Evolutionary conservation across 2,797 vertebrate genomes (phyloP).

Genomic region (Aeoliscus strigatus): DNA sequence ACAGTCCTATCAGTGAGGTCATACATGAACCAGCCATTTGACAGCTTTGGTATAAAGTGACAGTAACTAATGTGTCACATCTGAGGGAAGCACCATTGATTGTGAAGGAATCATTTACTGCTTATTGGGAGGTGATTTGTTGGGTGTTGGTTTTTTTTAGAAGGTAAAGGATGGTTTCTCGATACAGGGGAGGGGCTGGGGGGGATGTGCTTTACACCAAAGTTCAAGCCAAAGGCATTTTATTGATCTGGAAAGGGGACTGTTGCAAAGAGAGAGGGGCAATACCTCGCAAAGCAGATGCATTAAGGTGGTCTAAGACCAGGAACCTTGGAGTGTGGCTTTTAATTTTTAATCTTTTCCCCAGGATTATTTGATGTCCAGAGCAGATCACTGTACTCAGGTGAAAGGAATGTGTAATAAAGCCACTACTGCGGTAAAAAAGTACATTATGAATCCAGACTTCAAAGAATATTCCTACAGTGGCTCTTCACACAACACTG

Average conservation of each 20-base stretch:
- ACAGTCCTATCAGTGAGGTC: conserved; percentile 21
- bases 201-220: conserved; percentile 25
- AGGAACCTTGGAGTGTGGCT: too few relatives aligned
- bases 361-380: conserved; percentile 33
- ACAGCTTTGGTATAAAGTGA: conserved; percentile 43
- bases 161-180: conserved; percentile 51
- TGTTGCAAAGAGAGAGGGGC: conserved; percentile 36
- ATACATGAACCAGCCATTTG: conserved; percentile 34
- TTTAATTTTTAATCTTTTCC: conserved; percentile 38
- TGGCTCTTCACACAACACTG: too few relatives aligned
- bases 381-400: too few relatives aligned
- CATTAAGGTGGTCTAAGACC: too few relatives aligned
- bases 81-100: conserved; percentile 59
- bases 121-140: conserved; percentile 59
- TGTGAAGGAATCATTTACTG: conserved; percentile 55
- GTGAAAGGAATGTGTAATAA: too few relatives aligned
- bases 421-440: too few relatives aligned
- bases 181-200: conserved; percentile 16
- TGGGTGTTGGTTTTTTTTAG: conserved; percentile 37
- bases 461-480: too few relatives aligned
- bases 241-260: conserved; percentile 48
- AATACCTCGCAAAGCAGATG: conserved; percentile 43
- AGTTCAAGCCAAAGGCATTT: conserved; percentile 41
- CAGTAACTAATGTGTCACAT: conserved; percentile 56
- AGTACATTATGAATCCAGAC: too few relatives aligned